Percentiles rank a stretch among this genome's conserved stretches.
These are phyloP conservation scores for Sciaenops ocellatus DNA, from an alignment of 2,797 vertebrate genomes.

Conservation along the genomic window DNA sequence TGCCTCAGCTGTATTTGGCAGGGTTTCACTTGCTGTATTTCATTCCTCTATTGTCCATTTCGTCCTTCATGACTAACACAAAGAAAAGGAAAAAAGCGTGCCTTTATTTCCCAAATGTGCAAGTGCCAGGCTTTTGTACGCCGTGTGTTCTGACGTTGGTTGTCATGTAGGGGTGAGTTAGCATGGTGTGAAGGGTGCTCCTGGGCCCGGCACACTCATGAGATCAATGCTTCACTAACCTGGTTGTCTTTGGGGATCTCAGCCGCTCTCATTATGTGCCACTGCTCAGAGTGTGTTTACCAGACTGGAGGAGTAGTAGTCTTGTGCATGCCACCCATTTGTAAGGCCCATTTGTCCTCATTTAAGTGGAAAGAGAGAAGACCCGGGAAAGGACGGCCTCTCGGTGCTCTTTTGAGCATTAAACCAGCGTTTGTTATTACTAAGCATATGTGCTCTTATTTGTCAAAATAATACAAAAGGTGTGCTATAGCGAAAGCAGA, in stretches of 20 bases:
- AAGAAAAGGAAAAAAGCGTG: constrained; percentile 44
- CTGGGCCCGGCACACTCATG: constrained; percentile 63
- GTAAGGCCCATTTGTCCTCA: constrained; percentile 80
- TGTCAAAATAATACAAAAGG: constrained; percentile 81
- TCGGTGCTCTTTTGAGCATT: constrained; percentile 74
- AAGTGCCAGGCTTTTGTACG: constrained; percentile 13
- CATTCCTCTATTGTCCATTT: constrained; percentile 73
- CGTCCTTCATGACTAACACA: constrained; percentile 64
- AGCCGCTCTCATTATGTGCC: constrained; percentile 73
- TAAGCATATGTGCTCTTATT: constrained; percentile 81
- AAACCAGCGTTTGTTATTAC: constrained; percentile 77
- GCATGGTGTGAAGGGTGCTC: constrained; percentile 66
- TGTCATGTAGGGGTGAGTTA: constrained; percentile 60
- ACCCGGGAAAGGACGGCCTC: constrained; percentile 55
- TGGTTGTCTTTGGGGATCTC: constrained; percentile 73
- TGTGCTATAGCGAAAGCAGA: constrained; percentile 75
- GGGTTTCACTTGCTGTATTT: constrained; percentile 71
- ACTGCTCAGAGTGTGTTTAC: constrained; percentile 73
- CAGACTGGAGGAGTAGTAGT: constrained; percentile 58
- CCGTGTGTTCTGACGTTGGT: constrained; percentile 44
- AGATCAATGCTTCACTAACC: constrained; percentile 81
- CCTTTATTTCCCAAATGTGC: constrained; percentile 23
- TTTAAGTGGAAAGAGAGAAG: constrained; percentile 74
- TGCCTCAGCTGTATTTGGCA: constrained; percentile 64
- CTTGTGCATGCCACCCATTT: constrained; percentile 56